Evolutionary conservation across 2,113 vertebrate genomes (phyloP).

Genomic region (Poecile atricapillus): DNA sequence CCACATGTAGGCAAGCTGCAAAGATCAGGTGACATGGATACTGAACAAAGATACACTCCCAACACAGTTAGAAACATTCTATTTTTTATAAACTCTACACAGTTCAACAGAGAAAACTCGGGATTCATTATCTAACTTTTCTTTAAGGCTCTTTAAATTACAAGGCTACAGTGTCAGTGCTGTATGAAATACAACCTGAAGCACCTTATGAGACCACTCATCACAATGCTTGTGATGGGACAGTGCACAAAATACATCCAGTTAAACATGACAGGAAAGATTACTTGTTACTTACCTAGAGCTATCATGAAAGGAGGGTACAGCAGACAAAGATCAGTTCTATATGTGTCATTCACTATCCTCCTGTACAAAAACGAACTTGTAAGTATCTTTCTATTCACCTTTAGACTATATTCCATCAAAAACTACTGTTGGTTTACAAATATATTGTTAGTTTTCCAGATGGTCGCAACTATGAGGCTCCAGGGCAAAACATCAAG

Average conservation of each 20-base stretch:
- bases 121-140: background rate
- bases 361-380: slow-evolving; percentile 83
- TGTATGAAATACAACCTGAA: background rate
- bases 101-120: background rate
- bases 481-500: background rate
- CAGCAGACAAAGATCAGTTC: slow-evolving; percentile 97
- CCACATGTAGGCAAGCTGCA: slow-evolving; percentile 94
- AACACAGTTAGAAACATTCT: background rate
- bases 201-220: background rate
- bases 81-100: background rate
- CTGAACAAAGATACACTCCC: background rate
- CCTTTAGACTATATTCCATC: background rate
- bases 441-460: background rate
- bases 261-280: background rate
- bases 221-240: background rate
- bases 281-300: slow-evolving; percentile 82
- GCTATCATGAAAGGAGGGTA: slow-evolving; percentile 99
- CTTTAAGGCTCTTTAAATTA: background rate
- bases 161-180: background rate
- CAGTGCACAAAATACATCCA: background rate
- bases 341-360: slow-evolving; percentile 99
- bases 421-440: background rate
- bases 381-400: slow-evolving; percentile 9
- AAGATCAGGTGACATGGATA: background rate
- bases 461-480: background rate